A percentile compares a stretch with the other conserved stretches of the same genome.
Evolutionary conservation across 2,888 invertebrate species (phyloP).

Genomic region (Cheiracanthium punctorium): DNA sequence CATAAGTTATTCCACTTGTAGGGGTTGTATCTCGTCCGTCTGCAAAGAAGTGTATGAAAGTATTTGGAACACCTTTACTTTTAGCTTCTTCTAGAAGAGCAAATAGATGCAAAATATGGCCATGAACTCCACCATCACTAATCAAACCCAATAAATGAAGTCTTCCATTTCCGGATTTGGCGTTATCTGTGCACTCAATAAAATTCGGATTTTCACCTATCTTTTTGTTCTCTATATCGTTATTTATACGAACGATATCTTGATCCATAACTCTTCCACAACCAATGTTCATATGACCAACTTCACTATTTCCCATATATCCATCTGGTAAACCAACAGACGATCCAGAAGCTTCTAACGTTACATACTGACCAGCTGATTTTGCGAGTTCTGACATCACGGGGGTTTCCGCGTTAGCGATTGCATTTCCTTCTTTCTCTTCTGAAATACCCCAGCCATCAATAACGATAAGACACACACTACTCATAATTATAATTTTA

Average conservation of each 20-base stretch:
- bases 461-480: constrained; percentile 77
- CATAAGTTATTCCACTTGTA: constrained; percentile 74
- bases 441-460: constrained; percentile 77
- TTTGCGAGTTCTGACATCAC: constrained; percentile 76
- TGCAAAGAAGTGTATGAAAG: constrained; percentile 77
- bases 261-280: constrained; percentile 77
- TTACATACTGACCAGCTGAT: constrained; percentile 74
- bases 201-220: constrained; percentile 75
- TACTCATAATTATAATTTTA: too few species aligned
- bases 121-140: constrained; percentile 77
- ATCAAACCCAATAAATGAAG: constrained; percentile 77
- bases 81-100: constrained; percentile 76
- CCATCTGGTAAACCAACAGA: constrained; percentile 77
- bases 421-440: constrained; percentile 76
- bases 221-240: constrained; percentile 73
- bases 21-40: constrained; percentile 77
- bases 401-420: constrained; percentile 76
- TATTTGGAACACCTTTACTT: constrained; percentile 75
- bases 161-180: constrained; percentile 75
- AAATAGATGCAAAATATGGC: constrained; percentile 77
- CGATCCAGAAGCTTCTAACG: constrained; percentile 76
- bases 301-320: constrained; percentile 78
- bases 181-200: constrained; percentile 75
- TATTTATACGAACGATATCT: constrained; percentile 77
- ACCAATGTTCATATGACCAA: constrained; percentile 78